These are phyloP conservation scores for Vicugna pacos DNA, from an alignment of 2,113 vertebrate genomes.

Conservation along the genomic window DNA sequence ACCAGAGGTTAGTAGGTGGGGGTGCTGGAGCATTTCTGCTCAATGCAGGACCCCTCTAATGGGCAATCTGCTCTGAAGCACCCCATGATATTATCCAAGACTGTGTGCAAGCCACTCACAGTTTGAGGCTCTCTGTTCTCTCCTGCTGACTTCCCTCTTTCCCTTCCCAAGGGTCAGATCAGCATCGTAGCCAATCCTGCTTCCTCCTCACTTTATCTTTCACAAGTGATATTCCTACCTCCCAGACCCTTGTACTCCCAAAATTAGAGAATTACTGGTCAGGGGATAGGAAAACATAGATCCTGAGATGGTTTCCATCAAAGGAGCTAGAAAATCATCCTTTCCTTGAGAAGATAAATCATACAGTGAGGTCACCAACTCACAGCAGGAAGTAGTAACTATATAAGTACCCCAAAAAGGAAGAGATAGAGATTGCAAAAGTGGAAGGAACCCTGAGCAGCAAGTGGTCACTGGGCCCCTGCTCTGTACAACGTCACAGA, in stretches of 20 bases:
- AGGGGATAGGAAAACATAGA: background rate
- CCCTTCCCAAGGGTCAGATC: background rate
- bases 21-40: background rate
- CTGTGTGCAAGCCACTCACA: rapidly evolving
- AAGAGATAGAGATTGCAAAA: rapidly evolving
- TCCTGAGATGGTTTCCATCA: background rate
- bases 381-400: background rate
- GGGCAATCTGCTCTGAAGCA: background rate
- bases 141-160: background rate
- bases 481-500: background rate
- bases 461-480: background rate
- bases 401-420: background rate
- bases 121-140: background rate
- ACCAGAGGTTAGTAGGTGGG: background rate
- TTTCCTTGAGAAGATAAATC: background rate
- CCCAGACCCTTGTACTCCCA: background rate
- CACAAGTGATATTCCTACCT: rapidly evolving
- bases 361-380: background rate
- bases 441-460: rapidly evolving
- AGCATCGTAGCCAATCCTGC: background rate
- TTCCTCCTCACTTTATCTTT: background rate
- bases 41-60: background rate
- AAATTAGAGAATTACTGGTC: background rate
- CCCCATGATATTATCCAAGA: rapidly evolving
- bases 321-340: background rate